These are phyloP conservation scores for Steatocranus sp. DNA, from an alignment of 2,797 vertebrate species.

Conservation along the genomic window DNA sequence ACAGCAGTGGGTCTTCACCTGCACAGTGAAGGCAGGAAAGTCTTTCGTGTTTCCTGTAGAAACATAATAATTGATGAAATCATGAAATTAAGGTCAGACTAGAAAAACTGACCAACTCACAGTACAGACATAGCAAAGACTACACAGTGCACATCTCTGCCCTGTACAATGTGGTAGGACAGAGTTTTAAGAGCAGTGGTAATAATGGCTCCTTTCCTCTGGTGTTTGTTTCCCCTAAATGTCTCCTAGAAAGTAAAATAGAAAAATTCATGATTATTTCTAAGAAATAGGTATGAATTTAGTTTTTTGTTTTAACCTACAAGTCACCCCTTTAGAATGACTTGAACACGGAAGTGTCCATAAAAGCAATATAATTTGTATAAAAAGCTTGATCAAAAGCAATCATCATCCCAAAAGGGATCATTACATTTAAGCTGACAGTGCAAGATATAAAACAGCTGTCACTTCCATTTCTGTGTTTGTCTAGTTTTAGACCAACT, in stretches of 20 bases:
- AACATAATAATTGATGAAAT: not conserved
- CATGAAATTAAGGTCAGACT: not conserved
- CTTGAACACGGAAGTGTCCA: not conserved
- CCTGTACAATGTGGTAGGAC: not conserved
- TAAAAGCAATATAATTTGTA: not conserved
- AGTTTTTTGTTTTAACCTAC: not conserved
- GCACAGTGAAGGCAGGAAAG: not conserved
- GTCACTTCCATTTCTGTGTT: slow-evolving; percentile 1
- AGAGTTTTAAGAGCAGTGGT: not conserved
- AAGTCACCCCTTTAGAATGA: not conserved
- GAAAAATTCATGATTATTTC: not conserved
- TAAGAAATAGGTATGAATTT: not conserved
- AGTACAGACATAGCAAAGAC: not conserved
- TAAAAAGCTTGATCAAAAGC: not conserved
- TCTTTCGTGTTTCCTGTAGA: not conserved
- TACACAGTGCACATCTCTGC: not conserved
- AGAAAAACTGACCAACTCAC: not conserved
- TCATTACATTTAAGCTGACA: not conserved
- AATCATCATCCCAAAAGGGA: not conserved
- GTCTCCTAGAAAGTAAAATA: not conserved
- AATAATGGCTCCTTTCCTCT: not conserved
- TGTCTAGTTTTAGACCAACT: not conserved
- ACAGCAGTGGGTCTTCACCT: not conserved
- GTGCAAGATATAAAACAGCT: not conserved
- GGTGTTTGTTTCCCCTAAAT: not conserved